A percentile compares a stretch with the other conserved stretches of the same genome.
Evolutionary conservation across 2,888 invertebrate genomes (phyloP).

Genomic region (Opisthograptis luteolata): DNA sequence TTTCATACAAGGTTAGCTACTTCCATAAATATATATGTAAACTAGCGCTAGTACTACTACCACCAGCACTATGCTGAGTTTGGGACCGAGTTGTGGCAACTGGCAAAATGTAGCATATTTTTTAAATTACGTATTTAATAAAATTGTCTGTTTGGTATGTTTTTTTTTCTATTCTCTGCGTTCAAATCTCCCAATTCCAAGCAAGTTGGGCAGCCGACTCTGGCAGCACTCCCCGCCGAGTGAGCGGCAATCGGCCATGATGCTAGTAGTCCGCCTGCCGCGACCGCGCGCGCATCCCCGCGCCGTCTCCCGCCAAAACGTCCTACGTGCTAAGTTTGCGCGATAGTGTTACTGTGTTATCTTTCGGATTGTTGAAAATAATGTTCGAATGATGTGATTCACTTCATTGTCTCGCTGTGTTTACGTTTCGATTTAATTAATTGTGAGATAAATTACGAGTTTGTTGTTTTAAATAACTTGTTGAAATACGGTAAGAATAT

Average conservation of each 20-base stretch:
- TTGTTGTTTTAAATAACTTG: neutral
- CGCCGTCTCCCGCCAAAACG: constrained; percentile 23
- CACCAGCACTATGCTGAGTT: too few species aligned
- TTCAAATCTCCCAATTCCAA: constrained; percentile 16
- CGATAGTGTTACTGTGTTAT: constrained; percentile 53
- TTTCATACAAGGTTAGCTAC: too few species aligned
- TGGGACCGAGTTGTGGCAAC: too few species aligned
- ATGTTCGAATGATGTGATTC: too few species aligned
- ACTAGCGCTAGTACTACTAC: too few species aligned
- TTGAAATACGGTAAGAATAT: constrained; percentile 8
- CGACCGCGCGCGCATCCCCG: constrained; percentile 32
- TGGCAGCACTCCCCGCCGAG: constrained; percentile 61
- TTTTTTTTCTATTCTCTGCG: too few species aligned
- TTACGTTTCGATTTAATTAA: constrained; percentile 47
- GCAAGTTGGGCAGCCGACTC: constrained; percentile 18
- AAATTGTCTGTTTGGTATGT: too few species aligned
- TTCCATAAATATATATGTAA: too few species aligned
- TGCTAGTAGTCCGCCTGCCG: constrained; percentile 45
- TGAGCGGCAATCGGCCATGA: constrained; percentile 76
- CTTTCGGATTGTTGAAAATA: constrained; percentile 43
- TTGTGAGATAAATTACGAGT: neutral
- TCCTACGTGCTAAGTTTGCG: constrained; percentile 50
- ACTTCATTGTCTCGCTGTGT: constrained; percentile 60
- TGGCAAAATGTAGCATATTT: too few species aligned
- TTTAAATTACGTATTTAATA: too few species aligned